Percentiles rank a stretch among this genome's conserved stretches.
Evolutionary conservation across 2,888 invertebrate genomes (phyloP).

Genomic region (Scelioninae gen. 2): DNA sequence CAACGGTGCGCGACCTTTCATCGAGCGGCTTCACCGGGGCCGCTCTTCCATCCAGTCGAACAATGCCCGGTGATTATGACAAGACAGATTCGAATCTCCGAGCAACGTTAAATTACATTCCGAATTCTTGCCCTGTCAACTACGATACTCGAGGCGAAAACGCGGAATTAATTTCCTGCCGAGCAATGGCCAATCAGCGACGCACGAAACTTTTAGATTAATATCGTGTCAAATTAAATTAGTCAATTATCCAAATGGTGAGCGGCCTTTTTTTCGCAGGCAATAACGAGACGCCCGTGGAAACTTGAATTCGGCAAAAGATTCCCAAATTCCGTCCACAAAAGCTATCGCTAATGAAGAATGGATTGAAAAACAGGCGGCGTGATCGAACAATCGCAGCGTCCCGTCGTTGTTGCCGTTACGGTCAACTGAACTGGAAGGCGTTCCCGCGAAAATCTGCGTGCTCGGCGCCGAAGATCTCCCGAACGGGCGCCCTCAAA

Average conservation of each 20-base stretch:
- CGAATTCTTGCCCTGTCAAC: conserved; percentile 57
- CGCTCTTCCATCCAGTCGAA: conserved; percentile 49
- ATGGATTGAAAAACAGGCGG: conserved; percentile 26
- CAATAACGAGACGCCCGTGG: too few relatives aligned
- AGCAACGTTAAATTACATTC: conserved; percentile 58
- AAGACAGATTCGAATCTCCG: conserved; percentile 56
- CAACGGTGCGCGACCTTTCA: conserved; percentile 57
- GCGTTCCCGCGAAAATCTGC: conserved; percentile 47
- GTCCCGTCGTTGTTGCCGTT: conserved; percentile 27
- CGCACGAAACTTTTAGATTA: conserved; percentile 55
- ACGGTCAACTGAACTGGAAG: conserved; percentile 56
- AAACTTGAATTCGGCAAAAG: too few relatives aligned
- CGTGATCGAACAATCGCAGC: conserved; percentile 51
- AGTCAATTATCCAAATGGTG: conserved; percentile 48
- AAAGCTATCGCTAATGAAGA: too few relatives aligned
- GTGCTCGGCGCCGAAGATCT: conserved; percentile 51
- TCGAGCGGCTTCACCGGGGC: conserved; percentile 47
- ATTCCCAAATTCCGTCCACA: too few relatives aligned
- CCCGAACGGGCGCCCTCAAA: conserved; percentile 54
- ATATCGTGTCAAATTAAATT: conserved; percentile 58
- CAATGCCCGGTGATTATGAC: conserved; percentile 59
- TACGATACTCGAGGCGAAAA: conserved; percentile 57
- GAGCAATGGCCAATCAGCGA: conserved; percentile 57
- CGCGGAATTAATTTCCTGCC: conserved; percentile 59
- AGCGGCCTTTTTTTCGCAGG: conserved; percentile 30